Evolutionary conservation across 2,113 vertebrate species (phyloP), one percentile per base, ranked within the genome.

Genomic region (Psittacula cyanocephala): DNA sequence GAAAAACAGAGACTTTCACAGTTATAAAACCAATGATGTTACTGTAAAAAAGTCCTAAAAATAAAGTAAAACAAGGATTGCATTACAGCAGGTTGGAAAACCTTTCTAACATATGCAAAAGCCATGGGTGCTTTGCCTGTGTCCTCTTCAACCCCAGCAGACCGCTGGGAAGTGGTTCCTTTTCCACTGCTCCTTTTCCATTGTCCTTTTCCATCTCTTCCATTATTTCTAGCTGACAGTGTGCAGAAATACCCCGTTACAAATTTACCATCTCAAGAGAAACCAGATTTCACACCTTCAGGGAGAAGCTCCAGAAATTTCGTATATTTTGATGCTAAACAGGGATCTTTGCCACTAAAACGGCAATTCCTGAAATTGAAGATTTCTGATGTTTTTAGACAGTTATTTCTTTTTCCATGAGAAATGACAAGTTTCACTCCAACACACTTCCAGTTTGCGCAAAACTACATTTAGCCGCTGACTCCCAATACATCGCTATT

Each of bases 1-100:
- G 60, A 81, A 86, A 90, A 93, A 72, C 71, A 83, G 39, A 91
- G 86, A 57, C 62, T 93, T 91, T 91, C 94, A 87, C 91, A 96
- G 94, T 71, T 62, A 29, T 6, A 41, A 88, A 88, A 17, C 29
- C 70, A 86, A 83, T 15, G 13, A 55, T 60, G 72, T 19, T 24
- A 59, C 23, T 75, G 59, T 28, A 27, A 86, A 64, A 86, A 81
- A 69, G 25, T 49, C 46, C 63, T 47, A 62, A 87, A 84, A 81
- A 41, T 23, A 18, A 91, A 86, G 49, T n/a, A 29, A 83, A 81
- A 37, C 7, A 76, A 87, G 39, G 83, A 67, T 67, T 53, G 46
- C 9, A n/a, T 67, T 37, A 44, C 31, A 86, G 60, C n/a, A 77
- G 80, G 53, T 18, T 78, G 72, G 88, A 75, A 96, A 95, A 29